phyloP scores from a whole-genome alignment of 2,797 vertebrate genomes.

The Falco novaeseelandiae region DNA sequence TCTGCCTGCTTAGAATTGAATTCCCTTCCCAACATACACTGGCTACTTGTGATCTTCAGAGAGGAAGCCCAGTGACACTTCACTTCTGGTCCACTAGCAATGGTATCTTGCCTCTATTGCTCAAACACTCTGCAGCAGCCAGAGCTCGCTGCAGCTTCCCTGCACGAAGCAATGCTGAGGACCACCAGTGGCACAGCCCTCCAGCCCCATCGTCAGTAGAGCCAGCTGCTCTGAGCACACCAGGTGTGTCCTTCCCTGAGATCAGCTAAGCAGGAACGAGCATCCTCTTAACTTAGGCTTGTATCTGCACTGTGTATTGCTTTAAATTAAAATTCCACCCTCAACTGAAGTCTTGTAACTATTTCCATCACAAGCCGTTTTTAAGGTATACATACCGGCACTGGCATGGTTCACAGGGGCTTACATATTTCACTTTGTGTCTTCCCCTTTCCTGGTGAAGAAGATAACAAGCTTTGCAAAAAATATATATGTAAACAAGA shows the following conservation, averaged over 20 bases:
- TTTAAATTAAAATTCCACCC: background rate
- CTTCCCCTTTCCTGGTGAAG: background rate
- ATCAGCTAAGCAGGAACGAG: background rate
- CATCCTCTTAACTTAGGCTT: background rate
- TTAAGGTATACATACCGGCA: no score
- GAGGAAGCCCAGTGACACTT: background rate
- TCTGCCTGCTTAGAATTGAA: background rate
- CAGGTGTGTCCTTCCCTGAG: background rate
- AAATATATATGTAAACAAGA: background rate
- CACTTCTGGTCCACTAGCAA: background rate
- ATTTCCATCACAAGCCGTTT: background rate
- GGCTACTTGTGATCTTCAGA: background rate
- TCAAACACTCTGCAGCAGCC: rapidly evolving
- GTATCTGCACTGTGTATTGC: background rate
- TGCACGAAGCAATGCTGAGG: rapidly evolving
- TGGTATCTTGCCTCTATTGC: background rate
- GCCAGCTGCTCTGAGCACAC: background rate
- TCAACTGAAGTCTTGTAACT: background rate
- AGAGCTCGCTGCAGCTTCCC: background rate
- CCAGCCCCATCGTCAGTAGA: rapidly evolving
- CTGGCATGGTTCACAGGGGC: background rate
- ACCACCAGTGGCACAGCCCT: background rate
- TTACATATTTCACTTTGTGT: background rate
- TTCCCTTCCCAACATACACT: background rate
- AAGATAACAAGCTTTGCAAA: background rate